phyloP scores from a whole-genome alignment of 2,888 invertebrate species.

The Nemurella pictetii region DNA sequence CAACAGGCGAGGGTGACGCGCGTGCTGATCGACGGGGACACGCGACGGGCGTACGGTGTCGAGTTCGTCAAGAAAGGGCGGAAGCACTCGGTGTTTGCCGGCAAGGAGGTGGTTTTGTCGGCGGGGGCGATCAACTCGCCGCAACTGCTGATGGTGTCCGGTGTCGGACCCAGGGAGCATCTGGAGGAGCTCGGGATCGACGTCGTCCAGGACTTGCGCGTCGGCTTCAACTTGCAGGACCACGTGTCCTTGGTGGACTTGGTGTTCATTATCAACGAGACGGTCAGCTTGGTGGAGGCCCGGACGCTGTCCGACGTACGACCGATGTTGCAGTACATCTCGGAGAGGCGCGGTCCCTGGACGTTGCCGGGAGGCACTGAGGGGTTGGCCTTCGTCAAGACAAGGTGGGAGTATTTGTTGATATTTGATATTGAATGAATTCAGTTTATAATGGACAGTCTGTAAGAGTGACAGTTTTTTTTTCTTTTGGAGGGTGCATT shows the following conservation, averaged over 20 bases:
- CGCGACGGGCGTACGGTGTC: constrained; percentile 63
- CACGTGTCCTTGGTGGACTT: constrained; percentile 52
- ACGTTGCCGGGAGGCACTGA: constrained; percentile 55
- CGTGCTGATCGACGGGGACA: constrained; percentile 65
- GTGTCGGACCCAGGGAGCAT: constrained; percentile 71
- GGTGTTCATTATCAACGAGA: constrained; percentile 48
- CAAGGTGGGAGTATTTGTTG: too few species aligned
- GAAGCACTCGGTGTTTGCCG: constrained; percentile 59
- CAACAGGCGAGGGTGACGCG: constrained; percentile 69
- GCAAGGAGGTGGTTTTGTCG: constrained; percentile 75
- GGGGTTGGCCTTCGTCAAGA: constrained; percentile 52
- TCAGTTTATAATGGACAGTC: too few species aligned
- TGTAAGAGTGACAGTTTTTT: too few species aligned
- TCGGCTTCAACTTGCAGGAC: constrained; percentile 54
- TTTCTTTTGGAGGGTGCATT: too few species aligned
- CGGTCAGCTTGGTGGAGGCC: constrained; percentile 46
- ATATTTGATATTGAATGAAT: too few species aligned
- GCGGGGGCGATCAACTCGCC: constrained; percentile 85
- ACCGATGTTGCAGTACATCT: constrained; percentile 49
- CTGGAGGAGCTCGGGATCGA: constrained; percentile 57
- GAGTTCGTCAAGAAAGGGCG: constrained; percentile 66
- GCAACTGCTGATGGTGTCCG: constrained; percentile 83
- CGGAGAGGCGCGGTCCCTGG: constrained; percentile 50
- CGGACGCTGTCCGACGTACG: constrained; percentile 45
- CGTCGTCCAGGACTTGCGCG: constrained; percentile 51